These are phyloP conservation scores for Hypolimnas misippus DNA, from an alignment of 2,888 invertebrate genomes.

Conservation along the genomic window DNA sequence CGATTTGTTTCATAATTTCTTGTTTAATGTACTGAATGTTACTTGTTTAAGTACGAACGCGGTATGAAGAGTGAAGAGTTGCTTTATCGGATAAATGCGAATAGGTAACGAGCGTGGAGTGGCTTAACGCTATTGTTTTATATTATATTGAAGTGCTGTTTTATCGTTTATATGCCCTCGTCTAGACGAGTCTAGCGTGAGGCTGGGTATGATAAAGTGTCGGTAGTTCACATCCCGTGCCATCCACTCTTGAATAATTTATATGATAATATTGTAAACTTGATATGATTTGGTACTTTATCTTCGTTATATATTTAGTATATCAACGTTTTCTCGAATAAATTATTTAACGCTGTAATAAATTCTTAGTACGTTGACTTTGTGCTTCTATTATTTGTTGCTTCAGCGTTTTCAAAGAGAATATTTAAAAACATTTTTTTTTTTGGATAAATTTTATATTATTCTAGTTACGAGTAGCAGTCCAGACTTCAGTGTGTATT, in stretches of 20 bases:
- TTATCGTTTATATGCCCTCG: conserved; percentile 53
- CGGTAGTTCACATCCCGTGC: conserved; percentile 63
- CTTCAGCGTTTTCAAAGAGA: no score
- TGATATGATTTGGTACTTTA: not conserved
- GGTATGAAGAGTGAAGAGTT: conserved; percentile 22
- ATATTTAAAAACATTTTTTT: no score
- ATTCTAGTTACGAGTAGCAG: no score
- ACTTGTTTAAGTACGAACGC: not conserved
- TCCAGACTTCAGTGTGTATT: no score
- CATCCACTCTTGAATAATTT: conserved; percentile 63
- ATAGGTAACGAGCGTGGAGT: conserved; percentile 30
- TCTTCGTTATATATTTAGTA: no score
- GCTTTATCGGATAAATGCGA: conserved; percentile 32
- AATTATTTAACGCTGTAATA: no score
- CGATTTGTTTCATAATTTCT: not conserved
- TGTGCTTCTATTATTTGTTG: no score
- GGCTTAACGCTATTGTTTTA: conserved; percentile 55
- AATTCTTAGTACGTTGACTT: no score
- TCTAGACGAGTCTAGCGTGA: conserved; percentile 55
- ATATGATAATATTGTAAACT: not conserved
- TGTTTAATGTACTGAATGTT: not conserved
- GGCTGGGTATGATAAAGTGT: conserved; percentile 53
- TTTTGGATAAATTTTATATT: no score
- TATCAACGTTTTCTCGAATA: no score
- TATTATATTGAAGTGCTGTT: conserved; percentile 60